phyloP scores from a whole-genome alignment of 1,140 invertebrate species.

The Drosophila funebris region DNA sequence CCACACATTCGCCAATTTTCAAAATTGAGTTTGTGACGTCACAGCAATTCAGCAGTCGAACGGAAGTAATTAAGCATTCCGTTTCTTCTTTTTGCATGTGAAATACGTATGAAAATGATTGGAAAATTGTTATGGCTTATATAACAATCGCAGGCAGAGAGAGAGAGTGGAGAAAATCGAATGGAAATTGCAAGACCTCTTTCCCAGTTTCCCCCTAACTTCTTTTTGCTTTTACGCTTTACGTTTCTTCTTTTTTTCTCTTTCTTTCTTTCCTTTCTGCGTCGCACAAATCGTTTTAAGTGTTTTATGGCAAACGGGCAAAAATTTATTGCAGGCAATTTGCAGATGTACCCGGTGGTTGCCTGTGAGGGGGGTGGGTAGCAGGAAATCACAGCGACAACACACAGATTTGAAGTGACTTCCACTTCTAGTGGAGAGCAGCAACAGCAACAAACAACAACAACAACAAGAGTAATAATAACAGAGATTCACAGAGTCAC shows the following conservation, averaged over 20 bases:
- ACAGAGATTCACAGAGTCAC: slow-evolving; percentile 21
- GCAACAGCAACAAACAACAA: slow-evolving; percentile 15
- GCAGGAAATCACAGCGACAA: slow-evolving; percentile 64
- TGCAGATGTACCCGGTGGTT: slow-evolving; percentile 59
- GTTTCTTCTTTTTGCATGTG: slow-evolving; percentile 32
- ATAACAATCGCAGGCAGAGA: slow-evolving; percentile 12
- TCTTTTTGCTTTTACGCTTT: too few species aligned
- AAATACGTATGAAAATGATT: slow-evolving; percentile 50
- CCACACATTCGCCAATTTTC: slow-evolving; percentile 25
- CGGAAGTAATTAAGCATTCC: slow-evolving; percentile 77
- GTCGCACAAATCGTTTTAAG: slow-evolving; percentile 73
- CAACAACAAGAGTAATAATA: slow-evolving; percentile 4
- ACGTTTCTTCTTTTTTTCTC: background rate
- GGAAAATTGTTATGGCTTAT: slow-evolving; percentile 66
- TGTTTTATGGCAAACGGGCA: slow-evolving; percentile 76
- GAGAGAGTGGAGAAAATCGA: slow-evolving; percentile 47
- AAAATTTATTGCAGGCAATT: slow-evolving; percentile 80
- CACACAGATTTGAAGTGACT: slow-evolving; percentile 72
- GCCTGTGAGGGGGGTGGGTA: background rate
- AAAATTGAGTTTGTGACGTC: slow-evolving; percentile 53
- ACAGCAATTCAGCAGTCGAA: slow-evolving; percentile 29
- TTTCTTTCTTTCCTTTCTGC: slow-evolving; percentile 13
- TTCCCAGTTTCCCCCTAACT: too few species aligned
- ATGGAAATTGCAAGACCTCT: slow-evolving; percentile 40
- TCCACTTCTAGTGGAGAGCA: slow-evolving; percentile 30